Conservation (phyloP, 53 echinoderm and acorn worm genomes). For the Echinometra lucunter region DNA sequence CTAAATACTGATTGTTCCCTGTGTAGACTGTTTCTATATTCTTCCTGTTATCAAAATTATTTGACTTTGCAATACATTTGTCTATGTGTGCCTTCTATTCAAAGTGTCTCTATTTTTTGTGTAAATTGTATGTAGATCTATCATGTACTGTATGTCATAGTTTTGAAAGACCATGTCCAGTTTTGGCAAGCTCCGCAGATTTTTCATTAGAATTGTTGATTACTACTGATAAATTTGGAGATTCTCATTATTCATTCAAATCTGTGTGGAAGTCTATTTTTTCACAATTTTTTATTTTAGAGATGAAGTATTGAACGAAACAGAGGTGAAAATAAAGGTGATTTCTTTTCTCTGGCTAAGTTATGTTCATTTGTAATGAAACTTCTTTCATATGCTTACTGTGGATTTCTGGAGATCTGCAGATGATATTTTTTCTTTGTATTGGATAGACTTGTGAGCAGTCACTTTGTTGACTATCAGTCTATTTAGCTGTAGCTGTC, state of each 20-base stretch:
- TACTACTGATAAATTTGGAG: neutral
- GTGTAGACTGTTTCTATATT: neutral
- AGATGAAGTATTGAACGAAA: too few relatives aligned
- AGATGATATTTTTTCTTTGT: too few relatives aligned
- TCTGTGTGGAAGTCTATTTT: too few relatives aligned
- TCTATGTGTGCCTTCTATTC: conserved; percentile 1
- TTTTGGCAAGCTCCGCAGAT: neutral
- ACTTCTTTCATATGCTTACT: too few relatives aligned
- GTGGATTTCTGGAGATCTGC: too few relatives aligned
- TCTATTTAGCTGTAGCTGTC: too few relatives aligned
- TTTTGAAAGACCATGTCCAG: neutral
- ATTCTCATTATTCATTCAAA: neutral
- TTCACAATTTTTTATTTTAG: too few relatives aligned
- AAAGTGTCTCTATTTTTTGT: neutral
- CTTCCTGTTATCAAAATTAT: neutral
- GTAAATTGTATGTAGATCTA: neutral
- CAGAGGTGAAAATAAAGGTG: too few relatives aligned
- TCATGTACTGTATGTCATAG: neutral
- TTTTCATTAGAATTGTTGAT: neutral
- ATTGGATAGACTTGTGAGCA: too few relatives aligned
- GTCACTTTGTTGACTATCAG: too few relatives aligned
- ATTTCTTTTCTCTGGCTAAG: too few relatives aligned
- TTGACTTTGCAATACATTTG: conserved; percentile 1
- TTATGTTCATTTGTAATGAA: too few relatives aligned
- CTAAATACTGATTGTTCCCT: neutral